Conservation (phyloP, 2,797 vertebrate genomes). For the Acanthornis magna region DNA sequence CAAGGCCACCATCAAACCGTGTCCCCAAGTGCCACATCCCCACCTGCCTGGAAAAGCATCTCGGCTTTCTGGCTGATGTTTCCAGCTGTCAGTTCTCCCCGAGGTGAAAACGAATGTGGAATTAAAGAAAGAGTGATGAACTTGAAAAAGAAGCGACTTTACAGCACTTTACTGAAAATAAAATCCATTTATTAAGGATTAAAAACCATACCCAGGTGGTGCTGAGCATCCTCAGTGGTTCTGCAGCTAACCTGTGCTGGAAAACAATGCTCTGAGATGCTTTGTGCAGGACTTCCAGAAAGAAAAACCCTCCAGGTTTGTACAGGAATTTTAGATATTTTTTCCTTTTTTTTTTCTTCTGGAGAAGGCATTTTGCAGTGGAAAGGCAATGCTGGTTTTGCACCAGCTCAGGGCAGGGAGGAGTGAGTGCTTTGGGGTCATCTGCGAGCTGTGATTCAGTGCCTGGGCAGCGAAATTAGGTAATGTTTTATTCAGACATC, state of each 20-base stretch:
- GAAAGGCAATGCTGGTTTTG: not conserved
- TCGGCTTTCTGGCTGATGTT: not conserved
- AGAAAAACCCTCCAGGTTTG: not conserved
- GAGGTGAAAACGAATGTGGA: not conserved
- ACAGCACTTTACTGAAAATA: not conserved
- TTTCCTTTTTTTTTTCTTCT: rapidly evolving
- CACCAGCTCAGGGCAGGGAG: not conserved
- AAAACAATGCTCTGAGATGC: too few species aligned
- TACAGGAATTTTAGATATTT: not conserved
- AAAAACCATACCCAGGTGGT: not conserved
- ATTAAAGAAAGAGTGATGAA: not conserved
- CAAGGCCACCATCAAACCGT: not conserved
- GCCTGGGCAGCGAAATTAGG: not conserved
- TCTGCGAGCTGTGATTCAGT: rapidly evolving
- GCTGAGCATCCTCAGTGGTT: not conserved
- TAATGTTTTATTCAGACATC: not conserved
- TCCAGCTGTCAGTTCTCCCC: not conserved
- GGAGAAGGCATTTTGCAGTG: not conserved
- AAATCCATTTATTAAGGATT: not conserved
- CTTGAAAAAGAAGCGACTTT: not conserved
- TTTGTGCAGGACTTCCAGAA: not conserved
- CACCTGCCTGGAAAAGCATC: not conserved
- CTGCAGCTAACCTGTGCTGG: too few species aligned
- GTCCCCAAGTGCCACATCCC: not conserved
- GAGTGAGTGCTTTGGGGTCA: not conserved